Evolutionary conservation across 2,113 vertebrate species (phyloP), one percentile per base, ranked within the genome.

Genomic region (Brachyhypopomus gauderio): DNA sequence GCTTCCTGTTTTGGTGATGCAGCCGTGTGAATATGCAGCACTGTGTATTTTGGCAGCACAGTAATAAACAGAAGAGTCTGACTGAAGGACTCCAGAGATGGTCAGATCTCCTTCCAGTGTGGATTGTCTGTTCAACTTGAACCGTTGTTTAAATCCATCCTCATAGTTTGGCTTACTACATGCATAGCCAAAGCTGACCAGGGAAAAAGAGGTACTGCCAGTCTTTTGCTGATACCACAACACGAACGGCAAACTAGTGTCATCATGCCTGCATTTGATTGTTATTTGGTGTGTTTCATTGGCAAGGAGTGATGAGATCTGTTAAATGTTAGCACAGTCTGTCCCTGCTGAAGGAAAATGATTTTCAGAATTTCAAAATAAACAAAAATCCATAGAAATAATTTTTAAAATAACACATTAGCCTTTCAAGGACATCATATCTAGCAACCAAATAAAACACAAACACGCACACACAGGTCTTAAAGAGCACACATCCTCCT

Each of bases 21-120:
- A 20, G 27, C 4, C 17, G 41, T 14, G 7, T 64, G 9, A 56
- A 23, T 66, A 20, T 89, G 84, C 8, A 87, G 85, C 88, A 91
- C 85, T 80, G 90, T 92, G 91, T 16, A 14, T 79, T 62, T 85
- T 91, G 20, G 79, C 89, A 79, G 91, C 91, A 9, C 91, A 93
- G 86, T 91, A 92, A 84, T 90, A 92, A 72, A 89, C 81, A 77
- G 91, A 90, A 5, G 89, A 88, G 71, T 91, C 83, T 85, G 85
- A 78, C 2, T 1, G 2, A 0, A 0, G 70, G 14, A 79, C 14
- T 0, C 22, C 59, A 38, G 0, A 3, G 20, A 93, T 87, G 0
- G 22, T 81, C 55, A 92, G 87, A 23, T 41, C 27, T 87, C 89
- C 91, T 9, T 5, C 82, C 20, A 36, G 4, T 27, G 0, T 69